A percentile compares a stretch with the other conserved stretches of the same genome.
Conservation (phyloP, 2,113 vertebrate genomes). For the Urocynchramus pylzowi region DNA sequence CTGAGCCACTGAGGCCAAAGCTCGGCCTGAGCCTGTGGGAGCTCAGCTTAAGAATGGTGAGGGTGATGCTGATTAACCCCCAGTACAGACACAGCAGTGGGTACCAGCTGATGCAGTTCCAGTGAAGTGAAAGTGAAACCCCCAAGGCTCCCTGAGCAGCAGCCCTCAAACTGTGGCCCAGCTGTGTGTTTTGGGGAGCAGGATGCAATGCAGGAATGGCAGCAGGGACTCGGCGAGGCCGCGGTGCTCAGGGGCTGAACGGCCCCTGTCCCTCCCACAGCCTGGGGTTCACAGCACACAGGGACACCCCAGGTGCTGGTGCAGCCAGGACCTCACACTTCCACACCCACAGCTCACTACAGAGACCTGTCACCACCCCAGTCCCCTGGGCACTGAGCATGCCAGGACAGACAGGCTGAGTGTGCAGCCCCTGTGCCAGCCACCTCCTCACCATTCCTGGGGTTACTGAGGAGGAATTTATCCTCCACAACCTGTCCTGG, state of each 20-base stretch:
- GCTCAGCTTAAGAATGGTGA: neutral
- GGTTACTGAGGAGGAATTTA: neutral
- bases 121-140: neutral
- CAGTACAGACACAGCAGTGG: neutral
- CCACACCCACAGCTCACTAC: neutral
- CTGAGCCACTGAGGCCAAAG: neutral
- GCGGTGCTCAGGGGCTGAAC: neutral
- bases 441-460: neutral
- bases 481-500: neutral
- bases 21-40: neutral
- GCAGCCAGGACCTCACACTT: neutral
- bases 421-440: neutral
- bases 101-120: neutral
- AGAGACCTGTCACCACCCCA: neutral
- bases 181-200: neutral
- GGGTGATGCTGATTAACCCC: neutral
- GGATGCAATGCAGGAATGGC: neutral
- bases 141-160: neutral
- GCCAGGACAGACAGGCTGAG: neutral
- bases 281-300: neutral
- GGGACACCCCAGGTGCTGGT: neutral
- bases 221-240: accelerated
- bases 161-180: neutral
- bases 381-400: neutral
- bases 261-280: neutral